Conservation (phyloP, 2,888 invertebrate species). For the Minunthozetes semirufus region DNA sequence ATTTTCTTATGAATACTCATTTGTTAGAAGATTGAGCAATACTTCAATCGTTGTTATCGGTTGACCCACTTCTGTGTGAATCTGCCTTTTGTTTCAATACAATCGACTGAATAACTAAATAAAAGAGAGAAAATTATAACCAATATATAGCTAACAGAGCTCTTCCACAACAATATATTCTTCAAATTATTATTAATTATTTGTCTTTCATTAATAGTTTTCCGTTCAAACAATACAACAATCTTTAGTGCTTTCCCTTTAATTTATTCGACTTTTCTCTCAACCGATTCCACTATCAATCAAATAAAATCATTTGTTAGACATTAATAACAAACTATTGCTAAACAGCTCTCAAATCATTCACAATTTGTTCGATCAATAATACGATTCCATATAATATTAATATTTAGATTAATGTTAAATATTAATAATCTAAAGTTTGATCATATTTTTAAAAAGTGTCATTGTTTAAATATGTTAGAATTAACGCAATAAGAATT, state of each 20-base stretch:
- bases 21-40: neutral
- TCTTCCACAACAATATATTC: neutral
- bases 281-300: too few relatives aligned
- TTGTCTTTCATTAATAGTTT: neutral
- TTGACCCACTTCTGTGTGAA: conserved; percentile 27
- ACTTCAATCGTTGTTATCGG: neutral
- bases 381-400: too few relatives aligned
- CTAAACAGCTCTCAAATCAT: too few relatives aligned
- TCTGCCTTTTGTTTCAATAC: conserved; percentile 26
- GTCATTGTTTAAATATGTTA: too few relatives aligned
- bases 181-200: neutral
- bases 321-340: too few relatives aligned
- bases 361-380: too few relatives aligned
- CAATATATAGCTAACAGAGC: neutral
- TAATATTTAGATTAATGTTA: too few relatives aligned
- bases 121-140: neutral
- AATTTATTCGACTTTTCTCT: neutral
- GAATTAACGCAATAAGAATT: too few relatives aligned
- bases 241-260: neutral
- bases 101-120: conserved; percentile 3
- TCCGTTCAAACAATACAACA: neutral
- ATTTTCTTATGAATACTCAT: neutral
- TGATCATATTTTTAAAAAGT: too few relatives aligned
- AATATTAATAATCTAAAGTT: too few relatives aligned
- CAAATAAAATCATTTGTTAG: too few relatives aligned